Percentiles rank a stretch among this genome's conserved stretches.
phyloP scores from a whole-genome alignment of 2,113 vertebrate genomes.

The Xiphophorus hellerii region DNA sequence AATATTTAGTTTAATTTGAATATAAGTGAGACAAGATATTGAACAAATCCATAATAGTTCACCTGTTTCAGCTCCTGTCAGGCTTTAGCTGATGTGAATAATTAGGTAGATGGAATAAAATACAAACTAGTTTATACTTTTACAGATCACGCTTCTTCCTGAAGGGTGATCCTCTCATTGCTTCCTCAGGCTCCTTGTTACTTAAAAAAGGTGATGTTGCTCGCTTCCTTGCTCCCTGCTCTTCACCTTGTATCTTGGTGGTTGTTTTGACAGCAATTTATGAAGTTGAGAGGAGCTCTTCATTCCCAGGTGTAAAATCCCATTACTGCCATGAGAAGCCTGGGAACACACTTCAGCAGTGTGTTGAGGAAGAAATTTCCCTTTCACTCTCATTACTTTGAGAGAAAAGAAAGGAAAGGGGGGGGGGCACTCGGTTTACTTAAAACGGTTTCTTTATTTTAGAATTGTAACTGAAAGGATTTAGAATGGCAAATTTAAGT shows the following conservation, averaged over 20 bases:
- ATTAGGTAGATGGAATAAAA: background rate
- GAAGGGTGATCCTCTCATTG: slow-evolving; percentile 18
- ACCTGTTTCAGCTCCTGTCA: background rate
- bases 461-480: background rate
- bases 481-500: background rate
- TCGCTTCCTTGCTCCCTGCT: slow-evolving; percentile 29
- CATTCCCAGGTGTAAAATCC: slow-evolving; percentile 72
- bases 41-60: slow-evolving; percentile 4
- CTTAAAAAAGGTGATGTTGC: slow-evolving; percentile 13
- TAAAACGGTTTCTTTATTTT: background rate
- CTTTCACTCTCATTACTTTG: slow-evolving; percentile 44
- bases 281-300: slow-evolving; percentile 58
- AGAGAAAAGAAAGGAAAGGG: background rate
- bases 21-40: background rate
- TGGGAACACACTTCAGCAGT: slow-evolving; percentile 49
- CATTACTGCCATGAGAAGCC: slow-evolving; percentile 61
- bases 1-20: no score
- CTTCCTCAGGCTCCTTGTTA: slow-evolving; percentile 15
- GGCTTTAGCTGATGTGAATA: background rate
- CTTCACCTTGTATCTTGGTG: slow-evolving; percentile 56
- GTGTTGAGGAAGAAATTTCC: slow-evolving; percentile 45
- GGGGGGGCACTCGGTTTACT: background rate
- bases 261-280: slow-evolving; percentile 72
- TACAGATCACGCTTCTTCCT: background rate
- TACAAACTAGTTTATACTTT: slow-evolving; percentile 1